Base-by-base conservation (phyloP, 2,797 vertebrate species). In the Channa striata region DNA sequence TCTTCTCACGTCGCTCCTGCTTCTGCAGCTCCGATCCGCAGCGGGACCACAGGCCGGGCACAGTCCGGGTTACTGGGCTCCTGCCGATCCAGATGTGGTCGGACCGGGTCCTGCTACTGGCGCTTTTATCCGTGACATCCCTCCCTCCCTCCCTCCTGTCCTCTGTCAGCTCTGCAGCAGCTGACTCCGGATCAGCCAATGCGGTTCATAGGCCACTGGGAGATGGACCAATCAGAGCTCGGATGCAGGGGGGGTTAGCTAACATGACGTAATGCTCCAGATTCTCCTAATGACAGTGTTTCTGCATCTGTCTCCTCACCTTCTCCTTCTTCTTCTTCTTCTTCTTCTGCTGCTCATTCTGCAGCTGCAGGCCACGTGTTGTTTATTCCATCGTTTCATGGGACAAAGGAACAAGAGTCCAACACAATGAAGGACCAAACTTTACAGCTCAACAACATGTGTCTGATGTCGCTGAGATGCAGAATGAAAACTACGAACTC, bases 221-320 rank as follows among this genome's bases (percentile, higher is more conserved):
- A 0, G 34, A 64, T 3, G 54, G 56, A 40, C 86, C 89, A 90
- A 88, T 87, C 68, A 77, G 48, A 60, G 68, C 5, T 1, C 51
- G 74, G 82, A 82, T 86, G 82, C 70, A 87, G 78, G 72, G 42
- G 48, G 2, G 21, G 51, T 12, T 5, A 23, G 65, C 11, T 39
- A 57, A 14, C 48, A 87, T 91, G 87, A 91, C 80, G 86, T 88
- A 84, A 90, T 90, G 84, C 81, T 86, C 91, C 79, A 85, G 76
- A 84, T 90, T 83, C 76, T 74, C 77, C 65, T 40, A 4, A 58
- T 78, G 80, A 73, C 37, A n/a, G n/a, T 37, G 8, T 34, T 8
- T 13, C 34, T 8, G 33, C 25, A 30, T 30, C 25, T 30, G 25
- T 30, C 25, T 30, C 25, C 25, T 30, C 25, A 30, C 25, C 25